A percentile compares a stretch with the other conserved stretches of the same genome.
phyloP scores from a whole-genome alignment of 2,888 invertebrate genomes.

The Bhutanitis thaidina region DNA sequence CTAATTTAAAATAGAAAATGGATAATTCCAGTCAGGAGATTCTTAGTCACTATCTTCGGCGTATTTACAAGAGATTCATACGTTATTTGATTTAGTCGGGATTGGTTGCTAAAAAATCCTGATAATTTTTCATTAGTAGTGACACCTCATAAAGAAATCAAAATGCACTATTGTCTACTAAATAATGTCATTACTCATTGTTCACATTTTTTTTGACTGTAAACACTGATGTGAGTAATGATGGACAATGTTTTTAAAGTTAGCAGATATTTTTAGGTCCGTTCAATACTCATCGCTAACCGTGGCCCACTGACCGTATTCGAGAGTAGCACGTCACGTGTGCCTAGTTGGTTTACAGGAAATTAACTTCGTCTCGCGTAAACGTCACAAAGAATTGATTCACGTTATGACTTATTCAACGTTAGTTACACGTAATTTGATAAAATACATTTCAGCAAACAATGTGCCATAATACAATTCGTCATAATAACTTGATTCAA shows the following conservation, averaged over 20 bases:
- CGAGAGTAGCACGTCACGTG: conserved; percentile 50
- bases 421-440: conserved; percentile 1
- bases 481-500: too few relatives aligned
- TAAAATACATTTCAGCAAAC: not conserved
- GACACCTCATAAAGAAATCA: too few relatives aligned
- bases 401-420: conserved; percentile 11
- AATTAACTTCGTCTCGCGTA: conserved; percentile 31
- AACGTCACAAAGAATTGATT: conserved; percentile 16
- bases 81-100: too few relatives aligned
- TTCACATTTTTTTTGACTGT: not conserved
- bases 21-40: too few relatives aligned
- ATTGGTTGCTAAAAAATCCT: too few relatives aligned
- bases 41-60: too few relatives aligned
- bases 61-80: too few relatives aligned
- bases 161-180: too few relatives aligned
- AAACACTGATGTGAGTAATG: not conserved
- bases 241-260: not conserved
- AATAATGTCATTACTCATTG: not conserved
- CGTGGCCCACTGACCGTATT: conserved; percentile 74
- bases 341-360: conserved; percentile 44
- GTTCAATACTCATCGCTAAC: conserved; percentile 58
- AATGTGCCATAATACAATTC: not conserved
- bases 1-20: too few relatives aligned
- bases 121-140: too few relatives aligned
- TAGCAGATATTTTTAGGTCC: conserved; percentile 47